A percentile compares a stretch with the other conserved stretches of the same genome.
phyloP scores from a whole-genome alignment of 1,140 invertebrate genomes.

The Sycobia sp. region DNA sequence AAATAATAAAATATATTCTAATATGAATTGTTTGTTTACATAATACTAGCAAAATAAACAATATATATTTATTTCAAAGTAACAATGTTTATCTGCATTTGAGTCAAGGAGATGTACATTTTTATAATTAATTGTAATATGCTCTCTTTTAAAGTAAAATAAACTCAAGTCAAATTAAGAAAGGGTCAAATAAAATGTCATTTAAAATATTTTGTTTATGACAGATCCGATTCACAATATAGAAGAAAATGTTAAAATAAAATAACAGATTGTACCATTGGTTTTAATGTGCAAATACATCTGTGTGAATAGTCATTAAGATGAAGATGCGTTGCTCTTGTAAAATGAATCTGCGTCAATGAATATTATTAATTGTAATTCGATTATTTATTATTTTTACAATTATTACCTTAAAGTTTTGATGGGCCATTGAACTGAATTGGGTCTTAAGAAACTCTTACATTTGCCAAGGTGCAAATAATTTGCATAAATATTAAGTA shows the following conservation, averaged over 20 bases:
- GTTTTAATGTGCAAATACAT: constrained; percentile 4
- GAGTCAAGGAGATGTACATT: constrained; percentile 30
- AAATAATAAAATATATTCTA: too few relatives aligned
- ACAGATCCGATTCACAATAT: background rate
- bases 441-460: constrained; percentile 6
- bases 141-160: constrained; percentile 30
- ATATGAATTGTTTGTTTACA: too few relatives aligned
- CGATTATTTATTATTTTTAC: constrained; percentile 28
- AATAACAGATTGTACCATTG: background rate
- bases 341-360: constrained; percentile 16
- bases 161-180: constrained; percentile 21
- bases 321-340: constrained; percentile 11
- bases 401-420: constrained; percentile 7
- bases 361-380: constrained; percentile 24
- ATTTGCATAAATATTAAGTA: constrained; percentile 37
- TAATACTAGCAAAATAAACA: background rate
- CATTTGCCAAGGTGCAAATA: constrained; percentile 11
- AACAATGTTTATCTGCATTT: constrained; percentile 15
- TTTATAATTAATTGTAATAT: constrained; percentile 32
- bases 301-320: constrained; percentile 16
- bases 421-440: constrained; percentile 6
- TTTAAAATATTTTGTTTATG: background rate
- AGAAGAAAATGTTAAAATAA: background rate
- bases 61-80: constrained; percentile 8
- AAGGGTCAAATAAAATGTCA: background rate